phyloP scores from a whole-genome alignment of 2,888 invertebrate species.

The Coelogynopora nodosa region DNA sequence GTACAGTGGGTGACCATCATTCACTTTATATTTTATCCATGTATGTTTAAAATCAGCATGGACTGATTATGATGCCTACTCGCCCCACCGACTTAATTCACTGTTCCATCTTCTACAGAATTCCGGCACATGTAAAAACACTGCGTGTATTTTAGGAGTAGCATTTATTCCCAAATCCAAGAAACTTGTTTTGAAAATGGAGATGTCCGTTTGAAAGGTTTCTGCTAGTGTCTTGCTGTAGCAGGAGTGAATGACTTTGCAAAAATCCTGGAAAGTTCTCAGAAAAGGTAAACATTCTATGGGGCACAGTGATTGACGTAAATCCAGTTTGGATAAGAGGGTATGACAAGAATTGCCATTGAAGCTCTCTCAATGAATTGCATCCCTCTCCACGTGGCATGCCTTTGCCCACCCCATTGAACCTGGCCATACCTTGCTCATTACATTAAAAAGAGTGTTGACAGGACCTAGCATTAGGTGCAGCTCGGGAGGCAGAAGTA shows the following conservation, averaged over 20 bases:
- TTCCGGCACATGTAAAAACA: not conserved
- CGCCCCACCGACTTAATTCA: not conserved
- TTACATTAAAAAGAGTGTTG: not conserved
- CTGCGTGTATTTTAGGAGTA: not conserved
- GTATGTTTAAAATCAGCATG: not conserved
- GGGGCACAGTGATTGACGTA: slow-evolving; percentile 25
- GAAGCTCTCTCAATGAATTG: slow-evolving; percentile 5
- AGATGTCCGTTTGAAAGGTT: not conserved
- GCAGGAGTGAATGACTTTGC: not conserved
- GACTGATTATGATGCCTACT: not conserved
- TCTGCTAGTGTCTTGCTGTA: not conserved
- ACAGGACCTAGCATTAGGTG: not conserved
- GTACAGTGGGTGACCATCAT: not conserved
- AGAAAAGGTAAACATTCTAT: not conserved
- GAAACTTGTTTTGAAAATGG: not conserved
- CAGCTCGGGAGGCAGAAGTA: slow-evolving; percentile 33
- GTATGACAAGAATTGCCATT: slow-evolving; percentile 11
- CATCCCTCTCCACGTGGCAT: not conserved
- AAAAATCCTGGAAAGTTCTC: not conserved
- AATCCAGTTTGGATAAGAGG: not conserved
- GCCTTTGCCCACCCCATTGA: not conserved
- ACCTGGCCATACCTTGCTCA: slow-evolving; percentile 27
- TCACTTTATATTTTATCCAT: not conserved
- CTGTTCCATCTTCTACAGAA: not conserved
- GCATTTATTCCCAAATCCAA: not conserved